Evolutionary conservation across 1,140 invertebrate genomes (phyloP).

Genomic region (Drosophila arawakana): DNA sequence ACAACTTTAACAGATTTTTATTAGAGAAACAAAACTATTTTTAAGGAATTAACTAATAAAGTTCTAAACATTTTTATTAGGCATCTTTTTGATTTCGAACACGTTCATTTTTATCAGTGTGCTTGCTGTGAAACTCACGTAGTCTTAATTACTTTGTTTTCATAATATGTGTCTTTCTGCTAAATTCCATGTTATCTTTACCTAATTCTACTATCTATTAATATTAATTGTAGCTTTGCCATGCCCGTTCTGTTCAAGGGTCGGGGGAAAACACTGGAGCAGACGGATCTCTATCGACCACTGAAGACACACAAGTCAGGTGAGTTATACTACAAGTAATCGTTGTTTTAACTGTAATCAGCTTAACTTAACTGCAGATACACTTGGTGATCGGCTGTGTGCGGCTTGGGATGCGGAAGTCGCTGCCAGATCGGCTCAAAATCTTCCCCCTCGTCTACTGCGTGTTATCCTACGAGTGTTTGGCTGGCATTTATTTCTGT

Average conservation of each 20-base stretch:
- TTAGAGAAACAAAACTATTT: no score
- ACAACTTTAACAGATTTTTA: no score
- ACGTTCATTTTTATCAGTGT: no score
- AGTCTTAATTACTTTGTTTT: constrained; percentile 12
- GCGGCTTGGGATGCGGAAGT: constrained; percentile 68
- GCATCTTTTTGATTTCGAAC: no score
- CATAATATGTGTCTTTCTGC: neutral
- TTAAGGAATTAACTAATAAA: no score
- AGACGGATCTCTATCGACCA: constrained; percentile 86
- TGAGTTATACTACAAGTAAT: constrained; percentile 21
- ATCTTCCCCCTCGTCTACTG: constrained; percentile 53
- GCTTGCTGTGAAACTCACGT: constrained; percentile 9
- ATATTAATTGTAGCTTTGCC: constrained; percentile 79
- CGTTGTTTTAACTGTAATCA: neutral
- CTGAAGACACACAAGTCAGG: constrained; percentile 86
- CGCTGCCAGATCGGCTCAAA: constrained; percentile 31
- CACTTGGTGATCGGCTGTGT: constrained; percentile 65
- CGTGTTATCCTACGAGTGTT: constrained; percentile 58
- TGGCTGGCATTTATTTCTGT: constrained; percentile 47
- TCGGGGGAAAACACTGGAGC: constrained; percentile 85
- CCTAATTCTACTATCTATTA: neutral
- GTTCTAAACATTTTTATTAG: no score
- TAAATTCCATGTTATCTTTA: constrained; percentile 44
- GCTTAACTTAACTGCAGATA: constrained; percentile 40
- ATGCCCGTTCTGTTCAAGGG: constrained; percentile 85